A percentile compares a stretch with the other conserved stretches of the same genome.
phyloP scores from a whole-genome alignment of 2,797 vertebrate species.

The Chelidonichthys spinosus region DNA sequence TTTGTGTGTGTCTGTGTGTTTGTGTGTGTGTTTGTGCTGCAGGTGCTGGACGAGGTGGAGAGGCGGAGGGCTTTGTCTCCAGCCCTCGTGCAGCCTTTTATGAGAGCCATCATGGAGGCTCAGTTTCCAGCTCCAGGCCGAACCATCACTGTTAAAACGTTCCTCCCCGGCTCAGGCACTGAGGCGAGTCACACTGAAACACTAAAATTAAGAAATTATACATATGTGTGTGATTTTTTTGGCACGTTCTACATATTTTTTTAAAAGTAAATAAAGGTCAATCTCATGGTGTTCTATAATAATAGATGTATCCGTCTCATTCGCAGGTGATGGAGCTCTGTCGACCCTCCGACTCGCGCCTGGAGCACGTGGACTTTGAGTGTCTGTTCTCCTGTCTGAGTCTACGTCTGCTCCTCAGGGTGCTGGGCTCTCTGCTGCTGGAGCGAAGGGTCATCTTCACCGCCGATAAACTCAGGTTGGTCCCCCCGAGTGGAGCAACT shows the following conservation, averaged over 20 bases:
- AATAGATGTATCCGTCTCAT: background rate
- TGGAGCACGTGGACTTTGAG: slow-evolving; percentile 97
- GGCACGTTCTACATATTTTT: background rate
- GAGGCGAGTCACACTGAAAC: slow-evolving; percentile 84
- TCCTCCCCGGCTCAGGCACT: slow-evolving; percentile 95
- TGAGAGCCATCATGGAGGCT: slow-evolving; percentile 98
- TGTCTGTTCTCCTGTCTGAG: slow-evolving; percentile 94
- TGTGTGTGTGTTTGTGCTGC: background rate
- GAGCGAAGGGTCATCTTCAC: slow-evolving; percentile 97
- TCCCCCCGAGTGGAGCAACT: background rate
- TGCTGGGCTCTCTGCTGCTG: slow-evolving; percentile 94
- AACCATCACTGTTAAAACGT: slow-evolving; percentile 94
- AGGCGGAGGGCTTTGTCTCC: slow-evolving; percentile 95
- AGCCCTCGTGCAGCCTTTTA: slow-evolving; percentile 96
- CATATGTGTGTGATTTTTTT: background rate
- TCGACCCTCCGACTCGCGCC: slow-evolving; percentile 93
- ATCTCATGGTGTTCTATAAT: background rate
- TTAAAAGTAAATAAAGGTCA: background rate
- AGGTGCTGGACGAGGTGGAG: slow-evolving; percentile 98
- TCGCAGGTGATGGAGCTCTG: slow-evolving; percentile 93
- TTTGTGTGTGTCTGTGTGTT: background rate
- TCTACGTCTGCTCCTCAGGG: slow-evolving; percentile 91
- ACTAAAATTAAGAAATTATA: background rate
- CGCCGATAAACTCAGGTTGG: slow-evolving; percentile 95
- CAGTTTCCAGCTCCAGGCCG: slow-evolving; percentile 97